Base-by-base conservation (phyloP, 2,797 vertebrate species). In the Spinibarbus caldwelli region DNA sequence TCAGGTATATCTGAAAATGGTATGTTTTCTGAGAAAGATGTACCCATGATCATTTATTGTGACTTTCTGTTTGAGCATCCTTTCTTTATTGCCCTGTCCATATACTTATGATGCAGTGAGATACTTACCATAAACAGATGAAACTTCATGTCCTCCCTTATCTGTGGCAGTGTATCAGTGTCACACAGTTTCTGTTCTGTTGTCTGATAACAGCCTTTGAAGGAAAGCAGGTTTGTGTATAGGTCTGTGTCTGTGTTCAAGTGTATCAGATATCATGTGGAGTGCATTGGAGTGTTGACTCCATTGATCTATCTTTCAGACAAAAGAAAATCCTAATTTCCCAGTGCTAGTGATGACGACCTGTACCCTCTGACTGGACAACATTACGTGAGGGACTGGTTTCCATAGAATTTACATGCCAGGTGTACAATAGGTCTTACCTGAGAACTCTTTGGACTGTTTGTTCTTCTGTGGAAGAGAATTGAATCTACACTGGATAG, bases 261-360 rank as follows among this genome's bases (percentile, higher is more conserved):
- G 80, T 86, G 87, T 85, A 87, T 88, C 86, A 72, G n/a, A 86
- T 88, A 68, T 86, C 85, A 72, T 26, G 62, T 80, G n/a, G 78
- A 86, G 85, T 86, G 80, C 81, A 88, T 80, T 73, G 70, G 47
- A 86, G 87, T 88, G 83, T 86, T 89, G 85, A 87, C 82, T 82
- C 62, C 73, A 82, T 76, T 86, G 85, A 85, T 88, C 88, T 81
- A 67, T 78, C 80, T 84, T 89, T 78, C 66, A 78, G 77, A 71
- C 67, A 73, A 85, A 84, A 87, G 71, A 73, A 83, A 78, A 78
- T 84, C 82, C 73, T 86, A 73, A 89, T 86, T 76, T 89, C 79
- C 45, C 34, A 68, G 83, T 38, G 71, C 78, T 85, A 84, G 83
- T 31, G 80, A 78, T 73, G 85, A 87, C 79, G 83, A 68, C 62